phyloP scores from a whole-genome alignment of 1,140 invertebrate species.

The Pollicipes pollicipes region DNA sequence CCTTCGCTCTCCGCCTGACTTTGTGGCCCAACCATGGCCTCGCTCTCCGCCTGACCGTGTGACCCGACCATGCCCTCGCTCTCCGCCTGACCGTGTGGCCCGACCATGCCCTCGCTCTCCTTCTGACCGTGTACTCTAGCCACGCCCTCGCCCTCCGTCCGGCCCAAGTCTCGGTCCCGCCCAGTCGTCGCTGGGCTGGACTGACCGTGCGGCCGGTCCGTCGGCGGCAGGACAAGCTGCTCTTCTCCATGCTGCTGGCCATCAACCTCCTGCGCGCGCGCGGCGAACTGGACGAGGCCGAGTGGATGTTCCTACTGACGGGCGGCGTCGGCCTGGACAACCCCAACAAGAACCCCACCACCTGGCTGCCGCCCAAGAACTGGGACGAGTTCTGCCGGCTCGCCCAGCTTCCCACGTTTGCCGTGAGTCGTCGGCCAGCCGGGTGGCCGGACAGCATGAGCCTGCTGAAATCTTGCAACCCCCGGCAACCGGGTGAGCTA shows the following conservation, averaged over 20 bases:
- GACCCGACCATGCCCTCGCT: too few relatives aligned
- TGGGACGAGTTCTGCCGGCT: constrained; percentile 75
- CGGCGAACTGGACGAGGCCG: constrained; percentile 41
- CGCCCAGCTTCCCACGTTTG: constrained; percentile 41
- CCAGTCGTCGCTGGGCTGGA: too few relatives aligned
- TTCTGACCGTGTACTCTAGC: too few relatives aligned
- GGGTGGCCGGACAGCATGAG: constrained; percentile 22
- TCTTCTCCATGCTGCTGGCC: constrained; percentile 72
- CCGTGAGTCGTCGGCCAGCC: constrained; percentile 28
- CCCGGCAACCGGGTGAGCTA: too few relatives aligned
- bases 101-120: too few relatives aligned
- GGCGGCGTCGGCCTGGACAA: constrained; percentile 67
- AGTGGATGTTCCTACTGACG: constrained; percentile 81
- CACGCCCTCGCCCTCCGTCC: too few relatives aligned
- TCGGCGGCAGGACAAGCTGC: constrained; percentile 58
- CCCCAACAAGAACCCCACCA: constrained; percentile 45
- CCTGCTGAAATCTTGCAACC: constrained; percentile 4
- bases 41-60: too few relatives aligned
- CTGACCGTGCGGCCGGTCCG: too few relatives aligned
- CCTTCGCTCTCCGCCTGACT: too few relatives aligned
- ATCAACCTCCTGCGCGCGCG: constrained; percentile 61
- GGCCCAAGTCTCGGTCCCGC: too few relatives aligned
- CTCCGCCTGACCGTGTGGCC: too few relatives aligned
- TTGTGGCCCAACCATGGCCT: too few relatives aligned
- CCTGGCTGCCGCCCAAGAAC: constrained; percentile 51